Percentiles rank a stretch among this genome's conserved stretches.
Evolutionary conservation across 2,797 vertebrate species (phyloP).

Genomic region (Alfaro cultratus): DNA sequence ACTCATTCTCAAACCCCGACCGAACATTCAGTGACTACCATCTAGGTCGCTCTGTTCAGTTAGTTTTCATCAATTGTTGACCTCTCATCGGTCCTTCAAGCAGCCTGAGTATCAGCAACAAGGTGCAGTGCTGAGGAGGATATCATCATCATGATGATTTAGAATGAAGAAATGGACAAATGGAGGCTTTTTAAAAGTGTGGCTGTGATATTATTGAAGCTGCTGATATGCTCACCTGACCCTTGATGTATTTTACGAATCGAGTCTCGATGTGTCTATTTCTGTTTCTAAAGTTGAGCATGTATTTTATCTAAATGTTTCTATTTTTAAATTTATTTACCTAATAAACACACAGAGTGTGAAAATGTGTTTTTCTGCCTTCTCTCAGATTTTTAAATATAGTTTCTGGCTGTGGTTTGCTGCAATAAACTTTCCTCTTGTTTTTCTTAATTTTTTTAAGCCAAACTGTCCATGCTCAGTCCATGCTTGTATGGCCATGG

Average conservation of each 20-base stretch:
- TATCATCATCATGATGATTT: conserved; percentile 10
- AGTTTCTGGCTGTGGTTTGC: background rate
- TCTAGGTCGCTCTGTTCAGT: background rate
- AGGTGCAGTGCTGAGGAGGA: background rate
- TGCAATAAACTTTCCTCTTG: background rate
- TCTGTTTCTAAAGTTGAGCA: conserved; percentile 53
- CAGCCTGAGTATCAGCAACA: background rate
- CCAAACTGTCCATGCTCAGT: no score
- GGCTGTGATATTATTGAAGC: conserved; percentile 44
- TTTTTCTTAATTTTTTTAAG: background rate
- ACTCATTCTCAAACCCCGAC: conserved; percentile 96
- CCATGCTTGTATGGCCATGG: background rate
- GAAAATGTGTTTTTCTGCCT: background rate
- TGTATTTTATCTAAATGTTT: conserved; percentile 77
- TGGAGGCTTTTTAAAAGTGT: conserved; percentile 46
- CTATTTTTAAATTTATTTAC: conserved; percentile 77
- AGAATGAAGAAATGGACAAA: conserved; percentile 35
- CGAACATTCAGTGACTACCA: conserved; percentile 89
- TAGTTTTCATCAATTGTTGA: conserved; percentile 5
- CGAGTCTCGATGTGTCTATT: conserved; percentile 53
- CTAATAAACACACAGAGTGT: conserved; percentile 64
- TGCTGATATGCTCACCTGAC: conserved; percentile 50
- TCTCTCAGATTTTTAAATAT: background rate
- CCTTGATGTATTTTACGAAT: conserved; percentile 55
- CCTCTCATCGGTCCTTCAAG: conserved; percentile 2